phyloP scores from a whole-genome alignment of 2,888 invertebrate species.

The Tanypteryx hageni region DNA sequence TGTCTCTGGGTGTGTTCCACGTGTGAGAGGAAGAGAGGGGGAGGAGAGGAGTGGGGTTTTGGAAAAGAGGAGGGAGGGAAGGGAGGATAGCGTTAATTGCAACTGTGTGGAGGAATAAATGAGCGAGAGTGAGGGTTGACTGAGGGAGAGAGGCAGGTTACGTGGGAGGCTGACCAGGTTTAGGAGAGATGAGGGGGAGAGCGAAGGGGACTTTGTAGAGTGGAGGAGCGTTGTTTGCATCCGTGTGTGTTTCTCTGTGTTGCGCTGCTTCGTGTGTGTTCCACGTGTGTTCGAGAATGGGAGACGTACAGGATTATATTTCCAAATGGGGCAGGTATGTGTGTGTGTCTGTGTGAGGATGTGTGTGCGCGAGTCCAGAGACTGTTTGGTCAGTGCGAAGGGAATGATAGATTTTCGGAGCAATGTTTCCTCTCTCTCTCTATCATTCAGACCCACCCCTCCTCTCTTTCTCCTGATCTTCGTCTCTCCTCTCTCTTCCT shows the following conservation, averaged over 20 bases:
- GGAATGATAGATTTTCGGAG: conserved; percentile 63
- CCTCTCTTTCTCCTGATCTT: not conserved
- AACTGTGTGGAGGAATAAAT: conserved; percentile 57
- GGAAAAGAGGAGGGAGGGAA: not conserved
- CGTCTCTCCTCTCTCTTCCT: conserved; percentile 3
- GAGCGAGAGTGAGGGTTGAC: not conserved
- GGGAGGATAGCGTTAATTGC: conserved; percentile 51
- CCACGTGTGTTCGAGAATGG: not conserved
- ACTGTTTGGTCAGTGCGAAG: conserved; percentile 57
- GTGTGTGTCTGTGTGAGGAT: conserved; percentile 25
- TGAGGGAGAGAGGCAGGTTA: not conserved
- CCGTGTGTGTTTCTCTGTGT: conserved; percentile 5
- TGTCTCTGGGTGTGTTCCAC: conserved; percentile 27
- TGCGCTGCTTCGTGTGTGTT: not conserved
- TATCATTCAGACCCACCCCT: not conserved
- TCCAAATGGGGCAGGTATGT: conserved; percentile 58
- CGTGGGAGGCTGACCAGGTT: not conserved
- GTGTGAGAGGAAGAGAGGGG: conserved; percentile 18
- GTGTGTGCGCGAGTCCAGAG: conserved; percentile 30
- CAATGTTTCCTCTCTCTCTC: not conserved
- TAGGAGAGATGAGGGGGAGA: not conserved
- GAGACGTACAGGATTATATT: conserved; percentile 59
- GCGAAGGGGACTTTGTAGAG: conserved; percentile 17
- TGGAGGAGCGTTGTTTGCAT: conserved; percentile 61
- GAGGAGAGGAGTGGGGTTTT: too few relatives aligned